phyloP scores from a whole-genome alignment of 1,140 invertebrate genomes.

The Dolichoris vasculosae region DNA sequence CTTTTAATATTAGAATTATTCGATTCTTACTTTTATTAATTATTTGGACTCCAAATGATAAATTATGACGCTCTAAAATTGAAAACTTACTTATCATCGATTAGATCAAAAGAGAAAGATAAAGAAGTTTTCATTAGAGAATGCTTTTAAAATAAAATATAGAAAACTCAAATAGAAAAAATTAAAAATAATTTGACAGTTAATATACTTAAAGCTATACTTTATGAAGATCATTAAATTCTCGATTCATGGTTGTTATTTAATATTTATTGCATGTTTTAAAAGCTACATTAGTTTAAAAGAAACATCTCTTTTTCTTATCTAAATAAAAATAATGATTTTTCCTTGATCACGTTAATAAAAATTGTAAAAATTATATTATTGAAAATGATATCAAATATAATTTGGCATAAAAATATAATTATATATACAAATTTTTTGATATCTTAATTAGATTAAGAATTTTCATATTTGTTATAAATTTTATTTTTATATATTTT shows the following conservation, averaged over 20 bases:
- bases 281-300: background rate
- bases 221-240: background rate
- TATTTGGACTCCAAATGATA: too few relatives aligned
- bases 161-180: background rate
- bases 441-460: too few relatives aligned
- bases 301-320: background rate
- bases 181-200: slow-evolving; percentile 6
- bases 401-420: too few relatives aligned
- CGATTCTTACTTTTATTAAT: too few relatives aligned
- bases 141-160: background rate
- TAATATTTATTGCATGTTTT: background rate
- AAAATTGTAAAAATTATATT: too few relatives aligned
- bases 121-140: background rate
- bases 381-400: too few relatives aligned
- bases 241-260: background rate
- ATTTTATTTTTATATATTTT: too few relatives aligned
- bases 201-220: background rate
- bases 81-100: background rate
- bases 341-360: background rate
- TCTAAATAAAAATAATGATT: background rate
- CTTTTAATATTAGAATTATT: too few relatives aligned
- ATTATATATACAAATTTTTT: too few relatives aligned
- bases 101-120: background rate
- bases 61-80: too few relatives aligned
- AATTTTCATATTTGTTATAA: too few relatives aligned